Evolutionary conservation across 2,888 invertebrate species (phyloP).

Genomic region (Epiblema foenella): DNA sequence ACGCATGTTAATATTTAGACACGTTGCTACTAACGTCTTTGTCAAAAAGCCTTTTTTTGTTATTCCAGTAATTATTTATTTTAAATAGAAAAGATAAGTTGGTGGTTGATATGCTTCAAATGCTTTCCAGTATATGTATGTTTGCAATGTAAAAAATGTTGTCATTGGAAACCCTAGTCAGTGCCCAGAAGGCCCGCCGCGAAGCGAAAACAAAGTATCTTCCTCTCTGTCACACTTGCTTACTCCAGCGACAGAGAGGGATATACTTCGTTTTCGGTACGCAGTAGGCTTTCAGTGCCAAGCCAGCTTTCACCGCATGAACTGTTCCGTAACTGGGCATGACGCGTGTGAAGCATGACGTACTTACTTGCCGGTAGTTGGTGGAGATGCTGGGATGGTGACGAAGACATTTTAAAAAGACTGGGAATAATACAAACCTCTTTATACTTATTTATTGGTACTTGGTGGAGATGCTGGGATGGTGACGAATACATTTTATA

Average conservation of each 20-base stretch:
- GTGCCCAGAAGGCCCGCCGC: conserved; percentile 10
- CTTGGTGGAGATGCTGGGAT: not conserved
- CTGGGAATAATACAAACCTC: not conserved
- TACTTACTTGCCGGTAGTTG: conserved; percentile 1
- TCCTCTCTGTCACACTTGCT: no score
- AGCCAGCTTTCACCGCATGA: conserved; percentile 40
- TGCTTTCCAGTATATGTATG: no score
- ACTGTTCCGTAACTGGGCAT: conserved; percentile 29
- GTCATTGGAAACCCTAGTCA: conserved; percentile 8
- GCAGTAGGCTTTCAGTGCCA: not conserved
- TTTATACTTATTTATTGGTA: not conserved
- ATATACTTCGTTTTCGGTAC: no score
- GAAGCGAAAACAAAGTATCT: no score
- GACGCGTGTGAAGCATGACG: conserved; percentile 13
- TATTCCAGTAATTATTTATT: no score
- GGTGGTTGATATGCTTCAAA: no score
- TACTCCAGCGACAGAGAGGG: no score
- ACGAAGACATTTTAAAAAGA: no score
- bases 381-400: not conserved
- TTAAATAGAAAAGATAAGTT: no score
- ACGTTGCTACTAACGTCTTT: no score
- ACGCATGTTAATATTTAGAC: no score
- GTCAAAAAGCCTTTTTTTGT: no score
- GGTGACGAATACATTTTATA: not conserved
- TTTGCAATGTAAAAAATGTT: not conserved